phyloP scores from a whole-genome alignment of 1,140 invertebrate species.

The Trachymyrmex cornetzi region DNA sequence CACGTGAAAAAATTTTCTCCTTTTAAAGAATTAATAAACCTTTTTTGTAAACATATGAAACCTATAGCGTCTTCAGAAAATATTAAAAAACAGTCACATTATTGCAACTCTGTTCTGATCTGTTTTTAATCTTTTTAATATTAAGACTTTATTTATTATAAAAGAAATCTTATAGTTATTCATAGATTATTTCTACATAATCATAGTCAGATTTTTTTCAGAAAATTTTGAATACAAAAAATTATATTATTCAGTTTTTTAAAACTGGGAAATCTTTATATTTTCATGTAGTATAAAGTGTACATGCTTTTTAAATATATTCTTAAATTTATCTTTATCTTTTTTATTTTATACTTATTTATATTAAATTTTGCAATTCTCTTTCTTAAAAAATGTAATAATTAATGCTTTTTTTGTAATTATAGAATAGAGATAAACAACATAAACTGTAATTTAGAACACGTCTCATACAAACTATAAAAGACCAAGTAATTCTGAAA shows the following conservation, averaged over 20 bases:
- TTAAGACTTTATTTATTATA: not conserved
- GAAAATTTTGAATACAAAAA: not conserved
- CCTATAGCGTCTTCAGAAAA: not conserved
- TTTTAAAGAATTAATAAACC: constrained; percentile 14
- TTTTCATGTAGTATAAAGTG: not conserved
- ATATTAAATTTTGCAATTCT: not conserved
- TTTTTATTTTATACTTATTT: not conserved
- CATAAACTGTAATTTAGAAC: not conserved
- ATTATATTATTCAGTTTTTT: not conserved
- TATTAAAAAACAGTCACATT: not conserved
- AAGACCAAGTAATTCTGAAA: not conserved
- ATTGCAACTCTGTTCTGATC: not conserved
- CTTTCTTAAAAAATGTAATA: not conserved
- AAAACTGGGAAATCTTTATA: not conserved
- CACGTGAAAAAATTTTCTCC: not conserved
- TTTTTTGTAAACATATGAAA: not conserved
- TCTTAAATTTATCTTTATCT: not conserved
- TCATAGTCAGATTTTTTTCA: not conserved
- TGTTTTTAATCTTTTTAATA: not conserved
- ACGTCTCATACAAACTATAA: not conserved
- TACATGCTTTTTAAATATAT: not conserved
- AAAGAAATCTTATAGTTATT: not conserved
- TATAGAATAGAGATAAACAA: not conserved
- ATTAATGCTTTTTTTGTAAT: not conserved
- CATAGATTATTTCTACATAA: not conserved